phyloP scores from a whole-genome alignment of 2,888 invertebrate genomes.

The Ophraella communa region DNA sequence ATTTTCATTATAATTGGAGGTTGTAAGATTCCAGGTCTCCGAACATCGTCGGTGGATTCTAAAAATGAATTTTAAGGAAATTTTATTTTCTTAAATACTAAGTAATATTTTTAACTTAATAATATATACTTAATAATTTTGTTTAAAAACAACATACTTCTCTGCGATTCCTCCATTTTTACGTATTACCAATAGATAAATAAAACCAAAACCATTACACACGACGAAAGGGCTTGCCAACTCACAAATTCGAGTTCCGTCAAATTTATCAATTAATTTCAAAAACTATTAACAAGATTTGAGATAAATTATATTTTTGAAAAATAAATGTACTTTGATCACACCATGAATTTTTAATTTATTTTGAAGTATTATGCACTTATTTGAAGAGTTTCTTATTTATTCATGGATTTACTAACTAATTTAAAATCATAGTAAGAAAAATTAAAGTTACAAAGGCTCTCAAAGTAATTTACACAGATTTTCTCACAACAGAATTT shows the following conservation, averaged over 20 bases:
- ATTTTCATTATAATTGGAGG: constrained; percentile 55
- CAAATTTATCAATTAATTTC: neutral
- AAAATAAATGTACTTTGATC: too few species aligned
- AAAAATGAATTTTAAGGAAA: constrained; percentile 14
- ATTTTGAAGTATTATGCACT: too few species aligned
- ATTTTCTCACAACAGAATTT: too few species aligned
- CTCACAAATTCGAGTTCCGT: neutral
- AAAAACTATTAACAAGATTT: neutral
- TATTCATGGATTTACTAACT: too few species aligned
- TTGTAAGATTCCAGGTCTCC: constrained; percentile 44
- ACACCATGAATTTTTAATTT: too few species aligned
- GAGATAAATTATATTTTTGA: too few species aligned
- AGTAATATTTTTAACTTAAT: constrained; percentile 22
- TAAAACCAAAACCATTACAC: neutral
- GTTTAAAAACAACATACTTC: constrained; percentile 45
- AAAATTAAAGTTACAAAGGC: too few species aligned
- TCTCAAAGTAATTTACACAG: too few species aligned
- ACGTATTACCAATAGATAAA: constrained; percentile 3
- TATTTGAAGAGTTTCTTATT: too few species aligned
- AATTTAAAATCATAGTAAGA: too few species aligned
- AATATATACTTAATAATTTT: constrained; percentile 13
- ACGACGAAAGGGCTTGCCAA: neutral
- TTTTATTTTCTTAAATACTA: neutral
- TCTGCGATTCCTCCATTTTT: constrained; percentile 49
- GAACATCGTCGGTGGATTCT: constrained; percentile 39